Evolutionary conservation across 2,888 invertebrate genomes (phyloP), one percentile per base, ranked within the genome.

Genomic region (Lepidonotus clava): DNA sequence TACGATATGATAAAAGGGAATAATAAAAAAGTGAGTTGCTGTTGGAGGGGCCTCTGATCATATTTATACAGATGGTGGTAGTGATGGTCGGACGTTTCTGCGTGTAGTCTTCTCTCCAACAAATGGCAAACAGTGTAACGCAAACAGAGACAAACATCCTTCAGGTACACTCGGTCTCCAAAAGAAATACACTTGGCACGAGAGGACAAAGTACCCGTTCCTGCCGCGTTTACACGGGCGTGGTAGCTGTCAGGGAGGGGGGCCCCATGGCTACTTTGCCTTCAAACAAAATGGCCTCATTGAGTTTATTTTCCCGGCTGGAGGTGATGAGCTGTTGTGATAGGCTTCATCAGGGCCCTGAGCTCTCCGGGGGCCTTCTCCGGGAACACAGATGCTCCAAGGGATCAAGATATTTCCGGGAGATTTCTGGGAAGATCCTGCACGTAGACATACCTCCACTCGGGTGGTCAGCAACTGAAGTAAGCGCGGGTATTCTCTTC

Each of bases 291-390:
- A 61, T 24, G n/a, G 53, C 53, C 53, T n/a, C 61, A 61, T 61
- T 24, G 28, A 61, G 61, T 61, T 61, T 61, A 28, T 61, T 61
- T 61, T 61, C 28, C 61, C 24, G 28, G 28, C 61, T 28, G 24
- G 61, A 61, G 28, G 24, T 61, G 61, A 61, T n/a, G 61, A 61
- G 61, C 61, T 61, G 61, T 61, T 61, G 28, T 61, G 61, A 61
- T 61, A 28, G 61, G 61, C 24, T 61, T 61, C 24, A 61, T 28
- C 28, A 61, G 61, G 2, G n/a, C n/a, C n/a, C n/a, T n/a, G n/a
- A n/a, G n/a, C n/a, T n/a, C n/a, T n/a, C n/a, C n/a, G n/a, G n/a
- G n/a, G n/a, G n/a, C n/a, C n/a, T n/a, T n/a, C n/a, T n/a, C n/a
- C n/a, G n/a, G n/a, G n/a, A n/a, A n/a, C n/a, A n/a, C n/a, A n/a